Base-by-base conservation (phyloP, 2,888 invertebrate species). In the Crossocerus cetratus region DNA sequence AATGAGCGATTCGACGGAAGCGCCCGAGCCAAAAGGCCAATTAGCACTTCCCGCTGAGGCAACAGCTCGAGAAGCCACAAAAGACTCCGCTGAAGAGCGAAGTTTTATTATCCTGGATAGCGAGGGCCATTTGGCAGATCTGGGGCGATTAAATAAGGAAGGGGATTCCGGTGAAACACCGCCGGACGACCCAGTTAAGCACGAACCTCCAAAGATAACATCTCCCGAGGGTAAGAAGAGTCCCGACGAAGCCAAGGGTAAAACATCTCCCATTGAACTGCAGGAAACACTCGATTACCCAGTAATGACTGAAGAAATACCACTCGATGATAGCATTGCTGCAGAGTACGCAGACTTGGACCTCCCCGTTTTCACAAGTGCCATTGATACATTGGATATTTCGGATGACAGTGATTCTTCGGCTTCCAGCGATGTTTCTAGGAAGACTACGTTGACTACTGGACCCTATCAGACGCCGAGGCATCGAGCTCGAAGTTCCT, bases 381-480 rank as follows among this genome's bases (percentile, higher is more conserved):
- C 73, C 65, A 72, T 73, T 70, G 76, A 82, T 62, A 70, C 70
- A 32, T 11, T 61, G 45, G 86, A 84, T n/a, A 81, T 84, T 64
- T 82, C 80, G 11, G 81, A 86, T 3, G 86, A 88, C 16, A 87
- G 86, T 74, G 89, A 89, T 66, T 83, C 86, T 63, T 88, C 88
- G 8, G n/a, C 14, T 14, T 49, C 49, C 5, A 86, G 86, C 76
- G 89, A 90, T 72, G 78, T 88, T 72, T 89, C 89, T 3, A 84
- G 85, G 69, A 87, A 87, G 75, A 90, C 90, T 16, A 86, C 87
- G 76, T 69, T 90, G 64, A 85, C 83, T 32, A 84, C 84, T 3
- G 77, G 82, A 61, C 88, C 89, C 2, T 87, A 89, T 64, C 85
- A 86, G 42, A 87, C 87, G 3, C 87, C 87, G 21, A 83, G 87